A percentile compares a stretch with the other conserved stretches of the same genome.
Evolutionary conservation across 2,888 invertebrate species (phyloP).

Genomic region (Caenorhabditis imperialis): DNA sequence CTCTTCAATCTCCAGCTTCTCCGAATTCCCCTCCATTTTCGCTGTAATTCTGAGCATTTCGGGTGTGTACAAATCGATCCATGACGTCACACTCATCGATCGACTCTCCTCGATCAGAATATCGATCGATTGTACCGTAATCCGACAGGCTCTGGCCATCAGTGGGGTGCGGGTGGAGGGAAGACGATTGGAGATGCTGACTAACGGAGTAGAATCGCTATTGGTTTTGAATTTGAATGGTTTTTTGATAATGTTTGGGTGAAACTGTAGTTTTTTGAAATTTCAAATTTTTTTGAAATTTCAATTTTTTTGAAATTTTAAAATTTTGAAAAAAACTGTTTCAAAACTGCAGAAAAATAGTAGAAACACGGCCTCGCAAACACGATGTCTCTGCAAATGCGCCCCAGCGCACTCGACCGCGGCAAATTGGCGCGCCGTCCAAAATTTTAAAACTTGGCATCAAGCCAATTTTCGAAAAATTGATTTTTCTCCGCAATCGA

Average conservation of each 20-base stretch:
- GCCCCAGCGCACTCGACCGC: no score
- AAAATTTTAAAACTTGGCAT: no score
- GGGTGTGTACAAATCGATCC: constrained; percentile 31
- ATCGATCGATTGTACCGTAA: constrained; percentile 19
- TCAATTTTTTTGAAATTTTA: no score
- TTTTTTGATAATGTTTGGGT: background rate
- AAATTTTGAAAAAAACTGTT: no score
- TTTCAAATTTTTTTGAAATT: no score
- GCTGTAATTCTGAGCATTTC: constrained; percentile 15
- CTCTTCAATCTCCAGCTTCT: constrained; percentile 20
- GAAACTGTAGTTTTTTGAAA: background rate
- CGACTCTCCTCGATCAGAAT: constrained; percentile 5
- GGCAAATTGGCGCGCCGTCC: no score
- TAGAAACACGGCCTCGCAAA: no score
- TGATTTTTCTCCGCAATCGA: no score
- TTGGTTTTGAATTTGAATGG: no score
- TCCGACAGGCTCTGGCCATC: constrained; percentile 25
- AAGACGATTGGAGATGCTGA: constrained; percentile 23
- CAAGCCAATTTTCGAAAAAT: no score
- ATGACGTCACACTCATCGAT: constrained; percentile 11
- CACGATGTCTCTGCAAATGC: no score
- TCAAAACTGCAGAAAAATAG: no score
- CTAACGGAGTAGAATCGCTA: background rate
- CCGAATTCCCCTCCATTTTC: constrained; percentile 10
- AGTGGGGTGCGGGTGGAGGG: constrained; percentile 20